phyloP scores from a whole-genome alignment of 2,888 invertebrate genomes.

The Prenolepis imparis region DNA sequence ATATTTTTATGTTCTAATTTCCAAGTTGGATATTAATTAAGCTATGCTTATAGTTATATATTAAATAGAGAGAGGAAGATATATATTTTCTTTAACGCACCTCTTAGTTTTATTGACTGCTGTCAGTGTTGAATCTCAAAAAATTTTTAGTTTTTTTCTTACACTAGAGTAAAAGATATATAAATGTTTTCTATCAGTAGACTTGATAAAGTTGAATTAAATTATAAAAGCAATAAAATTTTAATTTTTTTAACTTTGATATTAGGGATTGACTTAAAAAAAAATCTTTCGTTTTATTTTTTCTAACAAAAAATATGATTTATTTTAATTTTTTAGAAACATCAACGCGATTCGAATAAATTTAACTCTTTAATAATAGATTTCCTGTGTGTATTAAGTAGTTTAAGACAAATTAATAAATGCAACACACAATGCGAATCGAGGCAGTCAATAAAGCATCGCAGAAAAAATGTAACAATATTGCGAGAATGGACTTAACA shows the following conservation, averaged over 20 bases:
- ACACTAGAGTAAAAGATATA: neutral
- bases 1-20: slow-evolving; percentile 1
- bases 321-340: slow-evolving; percentile 19
- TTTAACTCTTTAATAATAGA: neutral
- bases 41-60: neutral
- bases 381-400: neutral
- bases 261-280: neutral
- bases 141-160: neutral
- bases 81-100: neutral
- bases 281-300: neutral
- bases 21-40: neutral
- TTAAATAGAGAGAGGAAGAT: neutral
- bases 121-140: neutral
- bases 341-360: neutral
- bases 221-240: slow-evolving; percentile 15
- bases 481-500: too few relatives aligned
- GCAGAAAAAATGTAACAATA: too few relatives aligned
- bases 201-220: neutral
- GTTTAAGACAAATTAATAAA: neutral
- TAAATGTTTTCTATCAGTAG: neutral
- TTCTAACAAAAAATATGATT: neutral
- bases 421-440: too few relatives aligned
- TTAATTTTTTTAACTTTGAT: too few relatives aligned
- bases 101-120: neutral
- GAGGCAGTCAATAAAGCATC: too few relatives aligned